These are phyloP conservation scores for Nothura maculosa DNA, from an alignment of 2,797 vertebrate species.

Conservation along the genomic window DNA sequence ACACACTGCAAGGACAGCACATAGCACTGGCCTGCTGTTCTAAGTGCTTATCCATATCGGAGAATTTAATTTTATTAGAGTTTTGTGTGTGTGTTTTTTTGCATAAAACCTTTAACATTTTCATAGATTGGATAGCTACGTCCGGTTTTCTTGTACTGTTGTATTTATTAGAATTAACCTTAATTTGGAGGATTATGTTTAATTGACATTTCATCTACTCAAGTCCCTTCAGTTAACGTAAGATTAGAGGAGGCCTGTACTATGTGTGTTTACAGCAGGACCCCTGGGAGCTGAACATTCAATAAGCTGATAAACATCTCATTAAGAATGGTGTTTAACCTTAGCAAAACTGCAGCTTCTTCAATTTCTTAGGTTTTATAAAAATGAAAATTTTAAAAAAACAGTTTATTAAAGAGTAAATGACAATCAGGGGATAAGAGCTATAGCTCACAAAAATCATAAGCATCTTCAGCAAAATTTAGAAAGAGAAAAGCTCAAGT, in stretches of 20 bases:
- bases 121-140: not conserved
- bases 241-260: not conserved
- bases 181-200: not conserved
- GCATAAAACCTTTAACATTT: not conserved
- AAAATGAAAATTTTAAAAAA: not conserved
- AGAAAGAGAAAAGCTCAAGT: not conserved
- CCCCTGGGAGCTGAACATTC: accelerated
- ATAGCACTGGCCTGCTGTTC: not conserved
- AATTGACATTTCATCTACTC: not conserved
- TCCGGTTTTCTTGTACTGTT: not conserved
- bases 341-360: not conserved
- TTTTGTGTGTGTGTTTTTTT: not conserved
- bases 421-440: not conserved
- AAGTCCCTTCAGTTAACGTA: not conserved
- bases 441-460: not conserved
- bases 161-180: not conserved
- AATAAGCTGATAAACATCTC: not conserved
- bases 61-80: not conserved
- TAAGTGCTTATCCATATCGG: not conserved
- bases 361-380: not conserved
- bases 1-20: not conserved
- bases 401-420: not conserved
- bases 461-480: not conserved
- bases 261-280: not conserved
- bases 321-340: not conserved